These are phyloP conservation scores for Stegodyphus mimosarum DNA, from an alignment of 1,140 invertebrate species.

Conservation along the genomic window DNA sequence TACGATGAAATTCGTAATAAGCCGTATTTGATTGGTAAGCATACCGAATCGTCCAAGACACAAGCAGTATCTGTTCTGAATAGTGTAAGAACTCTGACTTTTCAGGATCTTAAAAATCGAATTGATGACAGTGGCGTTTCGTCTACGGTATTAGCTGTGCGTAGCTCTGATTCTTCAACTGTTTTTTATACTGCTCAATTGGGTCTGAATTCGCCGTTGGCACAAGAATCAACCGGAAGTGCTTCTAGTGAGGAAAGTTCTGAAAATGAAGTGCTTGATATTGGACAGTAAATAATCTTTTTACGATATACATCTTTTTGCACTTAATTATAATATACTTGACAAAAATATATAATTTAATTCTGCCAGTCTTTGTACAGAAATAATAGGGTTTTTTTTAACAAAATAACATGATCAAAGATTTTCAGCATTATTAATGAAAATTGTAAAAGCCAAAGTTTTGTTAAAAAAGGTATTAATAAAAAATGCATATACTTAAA, in stretches of 20 bases:
- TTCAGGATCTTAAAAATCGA: conserved; percentile 17
- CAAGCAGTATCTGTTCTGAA: neutral
- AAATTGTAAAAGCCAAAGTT: too few species aligned
- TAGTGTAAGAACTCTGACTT: neutral
- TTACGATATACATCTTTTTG: neutral
- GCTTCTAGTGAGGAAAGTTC: neutral
- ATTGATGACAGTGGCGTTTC: neutral
- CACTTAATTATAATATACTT: neutral
- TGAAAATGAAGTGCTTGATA: neutral
- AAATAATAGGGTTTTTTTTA: too few species aligned
- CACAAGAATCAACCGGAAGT: neutral
- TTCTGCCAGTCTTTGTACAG: too few species aligned
- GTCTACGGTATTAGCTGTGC: conserved; percentile 1
- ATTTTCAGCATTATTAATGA: too few species aligned
- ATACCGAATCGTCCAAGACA: neutral
- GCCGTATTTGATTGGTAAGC: conserved; percentile 34
- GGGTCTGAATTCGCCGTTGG: conserved; percentile 12
- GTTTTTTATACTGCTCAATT: conserved; percentile 34
- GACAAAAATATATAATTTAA: too few species aligned
- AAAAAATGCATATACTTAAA: too few species aligned
- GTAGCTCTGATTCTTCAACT: conserved; percentile 14
- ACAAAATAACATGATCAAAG: too few species aligned
- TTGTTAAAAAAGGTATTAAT: too few species aligned
- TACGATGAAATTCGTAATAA: conserved; percentile 36
- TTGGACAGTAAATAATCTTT: neutral